Conservation (phyloP, 2,888 invertebrate species). For the Amblyjoppa proteus region DNA sequence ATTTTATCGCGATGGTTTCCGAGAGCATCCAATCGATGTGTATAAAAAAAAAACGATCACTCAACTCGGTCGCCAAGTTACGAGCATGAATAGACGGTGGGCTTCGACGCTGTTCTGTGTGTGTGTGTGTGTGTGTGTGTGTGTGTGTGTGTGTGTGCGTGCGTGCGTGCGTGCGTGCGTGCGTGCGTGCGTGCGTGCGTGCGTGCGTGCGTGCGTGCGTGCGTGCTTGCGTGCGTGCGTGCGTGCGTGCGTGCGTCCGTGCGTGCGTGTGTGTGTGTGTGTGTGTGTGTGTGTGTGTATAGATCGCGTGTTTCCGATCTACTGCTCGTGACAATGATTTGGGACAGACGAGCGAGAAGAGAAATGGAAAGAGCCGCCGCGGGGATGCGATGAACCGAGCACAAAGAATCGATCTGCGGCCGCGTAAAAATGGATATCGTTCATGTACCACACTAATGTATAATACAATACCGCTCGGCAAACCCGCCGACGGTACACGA, state of each 20-base stretch:
- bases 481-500: constrained; percentile 2
- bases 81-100: not conserved
- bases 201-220: too few relatives aligned
- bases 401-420: constrained; percentile 38
- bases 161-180: too few relatives aligned
- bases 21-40: too few relatives aligned
- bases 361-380: constrained; percentile 23
- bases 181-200: too few relatives aligned
- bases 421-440: constrained; percentile 18
- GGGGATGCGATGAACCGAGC: constrained; percentile 45
- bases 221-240: too few relatives aligned
- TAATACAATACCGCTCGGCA: constrained; percentile 7
- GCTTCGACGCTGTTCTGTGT: constrained; percentile 1
- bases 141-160: not conserved
- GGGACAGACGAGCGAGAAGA: constrained; percentile 16
- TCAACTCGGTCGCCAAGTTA: not conserved
- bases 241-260: too few relatives aligned
- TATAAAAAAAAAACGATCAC: not conserved
- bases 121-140: too few relatives aligned
- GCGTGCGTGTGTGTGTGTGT: not conserved
- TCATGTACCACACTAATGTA: constrained; percentile 4
- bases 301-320: constrained; percentile 41
- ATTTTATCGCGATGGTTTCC: too few relatives aligned
- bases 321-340: constrained; percentile 50
- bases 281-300: not conserved